A percentile compares a stretch with the other conserved stretches of the same genome.
phyloP scores from a whole-genome alignment of 2,888 invertebrate species.

The Drosophila neonasuta region DNA sequence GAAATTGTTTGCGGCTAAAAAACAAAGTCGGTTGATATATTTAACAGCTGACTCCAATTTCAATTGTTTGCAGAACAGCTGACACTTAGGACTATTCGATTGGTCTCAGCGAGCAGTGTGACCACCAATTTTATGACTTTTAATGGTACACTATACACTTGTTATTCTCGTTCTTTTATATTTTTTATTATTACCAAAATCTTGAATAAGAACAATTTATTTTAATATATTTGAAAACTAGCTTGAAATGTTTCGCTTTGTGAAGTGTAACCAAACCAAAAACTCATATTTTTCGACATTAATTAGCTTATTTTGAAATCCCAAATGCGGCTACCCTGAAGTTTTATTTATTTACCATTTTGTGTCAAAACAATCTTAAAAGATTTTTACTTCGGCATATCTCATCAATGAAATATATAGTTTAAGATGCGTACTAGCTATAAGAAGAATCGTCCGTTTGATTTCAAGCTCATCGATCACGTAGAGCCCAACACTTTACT shows the following conservation, averaged over 20 bases:
- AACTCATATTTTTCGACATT: neutral
- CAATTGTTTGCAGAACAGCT: conserved; percentile 20
- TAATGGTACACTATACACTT: neutral
- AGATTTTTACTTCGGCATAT: neutral
- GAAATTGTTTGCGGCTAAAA: conserved; percentile 1
- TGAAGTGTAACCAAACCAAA: too few species aligned
- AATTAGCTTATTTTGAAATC: neutral
- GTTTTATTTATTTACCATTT: neutral
- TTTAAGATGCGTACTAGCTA: conserved; percentile 72
- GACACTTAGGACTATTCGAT: conserved; percentile 12
- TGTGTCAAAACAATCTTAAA: neutral
- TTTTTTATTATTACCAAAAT: too few species aligned
- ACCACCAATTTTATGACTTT: neutral
- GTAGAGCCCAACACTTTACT: conserved; percentile 74
- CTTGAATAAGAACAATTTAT: too few species aligned
- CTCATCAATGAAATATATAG: neutral
- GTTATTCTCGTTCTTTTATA: too few species aligned
- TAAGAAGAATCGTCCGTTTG: conserved; percentile 78
- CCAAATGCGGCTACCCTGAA: neutral
- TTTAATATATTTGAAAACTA: too few species aligned
- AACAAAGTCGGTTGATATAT: neutral
- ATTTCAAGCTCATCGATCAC: conserved; percentile 76
- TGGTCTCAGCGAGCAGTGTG: neutral
- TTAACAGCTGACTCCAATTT: neutral
- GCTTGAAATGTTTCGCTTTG: too few species aligned